Conservation (phyloP, 2,113 vertebrate genomes). For the Marmota flaviventris region DNA sequence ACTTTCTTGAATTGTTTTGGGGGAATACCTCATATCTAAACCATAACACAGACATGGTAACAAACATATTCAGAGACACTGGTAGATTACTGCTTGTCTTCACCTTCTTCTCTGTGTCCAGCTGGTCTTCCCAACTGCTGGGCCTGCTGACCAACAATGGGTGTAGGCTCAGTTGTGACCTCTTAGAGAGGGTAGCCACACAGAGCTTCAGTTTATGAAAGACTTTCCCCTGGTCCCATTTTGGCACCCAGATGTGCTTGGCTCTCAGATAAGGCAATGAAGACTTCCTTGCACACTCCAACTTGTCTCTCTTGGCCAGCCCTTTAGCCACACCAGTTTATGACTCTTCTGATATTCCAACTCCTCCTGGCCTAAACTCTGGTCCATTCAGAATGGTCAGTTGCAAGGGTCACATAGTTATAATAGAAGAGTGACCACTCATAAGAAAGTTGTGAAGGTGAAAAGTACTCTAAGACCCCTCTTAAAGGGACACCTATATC, state of each 20-base stretch:
- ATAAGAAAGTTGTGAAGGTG: not conserved
- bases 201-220: slow-evolving; percentile 9
- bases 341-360: not conserved
- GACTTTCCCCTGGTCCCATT: not conserved
- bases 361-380: not conserved
- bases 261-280: not conserved
- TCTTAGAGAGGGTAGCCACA: not conserved
- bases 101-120: not conserved
- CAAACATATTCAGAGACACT: not conserved
- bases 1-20: too few species aligned
- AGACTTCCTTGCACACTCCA: not conserved
- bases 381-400: not conserved
- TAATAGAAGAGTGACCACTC: not conserved
- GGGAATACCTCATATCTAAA: too few species aligned
- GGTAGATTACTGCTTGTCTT: not conserved
- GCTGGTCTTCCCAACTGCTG: not conserved
- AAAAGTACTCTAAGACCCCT: not conserved
- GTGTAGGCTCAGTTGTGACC: not conserved
- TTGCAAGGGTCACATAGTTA: not conserved
- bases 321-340: not conserved
- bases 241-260: not conserved
- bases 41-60: not conserved
- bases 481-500: not conserved
- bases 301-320: not conserved
- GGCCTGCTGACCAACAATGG: not conserved